Conservation (phyloP, 2,797 vertebrate genomes). For the Naso thynnoides region DNA sequence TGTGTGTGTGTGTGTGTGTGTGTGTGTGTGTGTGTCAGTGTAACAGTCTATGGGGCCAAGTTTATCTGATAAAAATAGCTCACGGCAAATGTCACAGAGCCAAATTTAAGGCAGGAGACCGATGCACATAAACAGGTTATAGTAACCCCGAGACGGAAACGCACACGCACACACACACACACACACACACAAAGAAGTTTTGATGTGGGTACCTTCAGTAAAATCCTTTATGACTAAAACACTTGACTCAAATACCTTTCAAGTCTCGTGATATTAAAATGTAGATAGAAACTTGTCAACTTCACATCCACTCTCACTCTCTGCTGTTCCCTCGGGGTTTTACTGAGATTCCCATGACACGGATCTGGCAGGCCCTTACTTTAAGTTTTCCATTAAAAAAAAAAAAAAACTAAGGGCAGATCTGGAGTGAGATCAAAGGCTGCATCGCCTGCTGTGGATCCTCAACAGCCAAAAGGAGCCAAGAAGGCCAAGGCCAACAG, state of each 20-base stretch:
- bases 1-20: background rate
- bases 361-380: slow-evolving; percentile 28
- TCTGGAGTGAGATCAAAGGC: slow-evolving; percentile 52
- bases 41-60: slow-evolving; percentile 21
- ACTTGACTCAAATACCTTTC: background rate
- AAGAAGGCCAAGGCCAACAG: slow-evolving; percentile 27
- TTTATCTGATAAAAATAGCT: slow-evolving; percentile 65
- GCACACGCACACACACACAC: slow-evolving; percentile 12
- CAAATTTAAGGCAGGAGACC: slow-evolving; percentile 32
- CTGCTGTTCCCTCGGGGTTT: background rate
- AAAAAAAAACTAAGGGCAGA: slow-evolving; percentile 3
- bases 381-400: background rate
- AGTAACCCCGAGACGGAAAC: background rate
- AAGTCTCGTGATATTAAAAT: background rate
- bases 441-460: background rate
- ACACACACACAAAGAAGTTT: background rate
- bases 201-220: background rate
- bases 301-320: background rate
- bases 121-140: slow-evolving; percentile 39
- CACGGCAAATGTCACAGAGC: slow-evolving; percentile 41
- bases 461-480: slow-evolving; percentile 27
- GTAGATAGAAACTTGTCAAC: background rate
- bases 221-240: background rate
- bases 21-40: background rate
- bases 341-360: slow-evolving; percentile 22